phyloP scores from a whole-genome alignment of 2,797 vertebrate species.

The Ptychadena robeensis region DNA sequence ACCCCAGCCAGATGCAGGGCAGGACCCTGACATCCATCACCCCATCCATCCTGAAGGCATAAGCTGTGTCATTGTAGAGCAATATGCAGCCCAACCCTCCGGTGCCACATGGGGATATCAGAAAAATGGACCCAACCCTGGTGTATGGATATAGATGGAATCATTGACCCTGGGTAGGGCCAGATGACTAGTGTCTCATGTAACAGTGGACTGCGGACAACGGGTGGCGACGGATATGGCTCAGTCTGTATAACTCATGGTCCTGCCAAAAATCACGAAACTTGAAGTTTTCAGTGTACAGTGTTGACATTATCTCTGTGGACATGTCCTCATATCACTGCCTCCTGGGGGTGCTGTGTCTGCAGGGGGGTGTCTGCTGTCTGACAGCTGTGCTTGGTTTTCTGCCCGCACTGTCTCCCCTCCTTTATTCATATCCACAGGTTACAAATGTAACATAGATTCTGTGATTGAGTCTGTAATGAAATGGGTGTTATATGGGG shows the following conservation, averaged over 20 bases:
- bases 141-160: slow-evolving; percentile 14
- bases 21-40: slow-evolving; percentile 49
- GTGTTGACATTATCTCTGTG: slow-evolving; percentile 29
- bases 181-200: slow-evolving; percentile 1
- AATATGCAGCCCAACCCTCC: slow-evolving; percentile 21
- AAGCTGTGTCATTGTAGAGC: slow-evolving; percentile 33
- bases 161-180: not conserved
- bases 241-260: slow-evolving; percentile 28
- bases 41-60: slow-evolving; percentile 12
- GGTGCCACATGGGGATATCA: not conserved
- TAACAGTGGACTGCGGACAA: slow-evolving; percentile 7
- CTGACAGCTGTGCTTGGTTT: slow-evolving; percentile 47
- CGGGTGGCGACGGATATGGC: not conserved
- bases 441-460: slow-evolving; percentile 33
- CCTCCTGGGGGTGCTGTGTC: slow-evolving; percentile 11
- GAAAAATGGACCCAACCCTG: not conserved
- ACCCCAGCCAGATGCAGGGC: slow-evolving; percentile 38
- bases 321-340: slow-evolving; percentile 14
- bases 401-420: slow-evolving; percentile 9
- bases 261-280: slow-evolving; percentile 38
- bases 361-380: slow-evolving; percentile 34
- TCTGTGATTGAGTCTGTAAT: slow-evolving; percentile 24
- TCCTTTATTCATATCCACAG: slow-evolving; percentile 40
- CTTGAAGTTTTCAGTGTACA: slow-evolving; percentile 53
- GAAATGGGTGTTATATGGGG: slow-evolving; percentile 12